Percentiles rank a stretch among this genome's conserved stretches.
phyloP scores from a whole-genome alignment of 2,113 vertebrate genomes.

The Pelusios castaneus region DNA sequence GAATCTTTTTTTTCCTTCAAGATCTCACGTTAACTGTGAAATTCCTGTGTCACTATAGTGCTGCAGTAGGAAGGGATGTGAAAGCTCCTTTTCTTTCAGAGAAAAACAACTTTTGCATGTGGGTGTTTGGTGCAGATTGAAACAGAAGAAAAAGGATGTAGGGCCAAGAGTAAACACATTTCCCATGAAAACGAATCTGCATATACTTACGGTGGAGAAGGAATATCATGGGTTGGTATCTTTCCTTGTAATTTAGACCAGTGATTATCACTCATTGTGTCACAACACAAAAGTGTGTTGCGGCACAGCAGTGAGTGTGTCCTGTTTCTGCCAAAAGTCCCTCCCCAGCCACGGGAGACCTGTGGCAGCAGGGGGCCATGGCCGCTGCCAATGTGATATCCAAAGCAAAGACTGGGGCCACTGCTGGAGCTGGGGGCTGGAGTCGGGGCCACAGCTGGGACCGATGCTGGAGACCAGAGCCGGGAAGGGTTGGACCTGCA shows the following conservation, averaged over 20 bases:
- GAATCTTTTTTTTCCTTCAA: background rate
- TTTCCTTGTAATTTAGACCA: background rate
- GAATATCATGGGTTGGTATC: constrained; percentile 56
- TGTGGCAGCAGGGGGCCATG: too few species aligned
- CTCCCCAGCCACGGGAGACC: too few species aligned
- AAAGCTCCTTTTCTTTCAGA: background rate
- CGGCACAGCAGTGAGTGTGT: too few species aligned
- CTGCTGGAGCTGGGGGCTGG: too few species aligned
- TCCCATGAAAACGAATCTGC: constrained; percentile 30
- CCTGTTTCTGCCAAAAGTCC: too few species aligned
- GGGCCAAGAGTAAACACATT: background rate
- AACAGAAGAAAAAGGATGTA: background rate
- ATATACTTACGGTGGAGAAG: background rate
- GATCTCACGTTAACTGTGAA: background rate
- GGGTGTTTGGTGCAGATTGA: background rate
- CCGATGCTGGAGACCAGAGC: too few species aligned
- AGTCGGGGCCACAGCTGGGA: too few species aligned
- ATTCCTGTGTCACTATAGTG: background rate
- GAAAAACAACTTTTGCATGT: background rate
- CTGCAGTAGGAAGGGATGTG: background rate
- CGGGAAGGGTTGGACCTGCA: too few species aligned
- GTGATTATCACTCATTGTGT: too few species aligned
- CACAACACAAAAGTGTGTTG: too few species aligned
- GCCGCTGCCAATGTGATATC: too few species aligned
- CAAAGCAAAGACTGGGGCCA: too few species aligned